These are phyloP conservation scores for Atrichornis clamosus DNA, from an alignment of 2,113 vertebrate species.

Conservation along the genomic window DNA sequence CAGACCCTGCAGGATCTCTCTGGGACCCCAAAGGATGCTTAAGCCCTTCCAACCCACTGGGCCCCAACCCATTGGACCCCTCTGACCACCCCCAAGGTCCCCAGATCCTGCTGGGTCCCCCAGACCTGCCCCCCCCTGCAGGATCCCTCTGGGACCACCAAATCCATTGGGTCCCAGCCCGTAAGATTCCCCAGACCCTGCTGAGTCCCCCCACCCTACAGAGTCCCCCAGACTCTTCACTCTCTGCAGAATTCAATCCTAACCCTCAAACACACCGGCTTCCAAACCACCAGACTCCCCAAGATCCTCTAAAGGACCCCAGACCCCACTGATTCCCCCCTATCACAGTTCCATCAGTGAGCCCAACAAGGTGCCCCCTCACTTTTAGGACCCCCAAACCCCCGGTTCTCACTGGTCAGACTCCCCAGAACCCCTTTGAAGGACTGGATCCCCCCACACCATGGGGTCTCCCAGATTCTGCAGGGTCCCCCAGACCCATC, in stretches of 20 bases:
- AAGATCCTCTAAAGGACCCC: not conserved
- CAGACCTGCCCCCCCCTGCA: not conserved
- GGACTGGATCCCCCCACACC: not conserved
- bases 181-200: not conserved
- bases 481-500: not conserved
- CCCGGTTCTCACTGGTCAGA: not conserved
- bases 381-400: not conserved
- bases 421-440: not conserved
- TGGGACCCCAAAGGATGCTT: not conserved
- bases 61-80: not conserved
- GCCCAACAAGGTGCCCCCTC: not conserved
- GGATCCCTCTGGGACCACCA: not conserved
- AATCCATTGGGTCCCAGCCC: not conserved
- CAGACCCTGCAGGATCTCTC: not conserved
- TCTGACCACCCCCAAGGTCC: not conserved
- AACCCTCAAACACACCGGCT: not conserved
- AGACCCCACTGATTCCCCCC: not conserved
- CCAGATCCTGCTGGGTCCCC: not conserved
- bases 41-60: not conserved
- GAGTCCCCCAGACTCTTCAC: not conserved
- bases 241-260: not conserved
- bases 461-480: too few species aligned
- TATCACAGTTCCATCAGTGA: not conserved
- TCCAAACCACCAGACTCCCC: not conserved
- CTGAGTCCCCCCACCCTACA: not conserved